These are phyloP conservation scores for Apostichopus leukothele DNA, from an alignment of 53 echinoderm and acorn worm genomes.

Conservation along the genomic window DNA sequence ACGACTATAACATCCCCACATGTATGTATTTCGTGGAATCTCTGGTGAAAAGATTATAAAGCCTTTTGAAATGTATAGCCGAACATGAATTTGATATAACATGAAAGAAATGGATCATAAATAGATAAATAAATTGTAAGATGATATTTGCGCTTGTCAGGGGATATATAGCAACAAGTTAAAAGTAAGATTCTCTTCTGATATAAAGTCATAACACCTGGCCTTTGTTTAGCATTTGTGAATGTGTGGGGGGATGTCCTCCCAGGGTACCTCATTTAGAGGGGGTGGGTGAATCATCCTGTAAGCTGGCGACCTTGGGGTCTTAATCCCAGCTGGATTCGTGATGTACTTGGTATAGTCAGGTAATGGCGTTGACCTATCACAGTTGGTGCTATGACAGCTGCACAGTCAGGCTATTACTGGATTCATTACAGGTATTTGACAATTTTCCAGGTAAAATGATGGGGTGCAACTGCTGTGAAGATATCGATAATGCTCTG, in stretches of 20 bases:
- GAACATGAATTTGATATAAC: no score
- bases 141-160: neutral
- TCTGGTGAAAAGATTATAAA: no score
- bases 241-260: neutral
- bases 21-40: no score
- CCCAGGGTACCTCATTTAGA: neutral
- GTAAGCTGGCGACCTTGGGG: neutral
- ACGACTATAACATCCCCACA: no score
- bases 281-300: constrained; percentile 17
- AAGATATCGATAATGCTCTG: neutral
- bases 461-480: neutral
- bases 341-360: neutral
- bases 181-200: neutral
- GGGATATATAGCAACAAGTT: neutral
- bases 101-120: no score
- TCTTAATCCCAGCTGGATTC: constrained; percentile 14
- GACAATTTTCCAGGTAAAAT: neutral
- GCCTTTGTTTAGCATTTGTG: neutral
- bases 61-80: neutral
- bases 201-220: neutral
- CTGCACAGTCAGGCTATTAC: neutral
- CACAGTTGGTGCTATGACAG: neutral
- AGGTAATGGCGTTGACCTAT: neutral
- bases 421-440: neutral
- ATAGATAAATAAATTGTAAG: neutral